Conservation (phyloP, 2,113 vertebrate genomes). For the Macrotus californicus region DNA sequence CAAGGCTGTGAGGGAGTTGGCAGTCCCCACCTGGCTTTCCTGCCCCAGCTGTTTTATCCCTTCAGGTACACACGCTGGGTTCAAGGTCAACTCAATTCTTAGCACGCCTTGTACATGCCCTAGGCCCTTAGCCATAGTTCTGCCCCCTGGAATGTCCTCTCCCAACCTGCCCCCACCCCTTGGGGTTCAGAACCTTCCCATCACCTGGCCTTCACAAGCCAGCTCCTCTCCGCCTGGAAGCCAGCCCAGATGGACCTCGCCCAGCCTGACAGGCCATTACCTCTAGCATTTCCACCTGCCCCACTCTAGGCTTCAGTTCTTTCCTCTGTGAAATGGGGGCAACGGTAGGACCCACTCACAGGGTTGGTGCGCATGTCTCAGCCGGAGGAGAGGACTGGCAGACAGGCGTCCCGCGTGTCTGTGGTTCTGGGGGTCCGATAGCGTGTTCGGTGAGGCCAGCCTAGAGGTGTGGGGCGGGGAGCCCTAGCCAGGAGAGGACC, state of each 20-base stretch:
- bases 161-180: background rate
- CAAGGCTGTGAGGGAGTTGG: background rate
- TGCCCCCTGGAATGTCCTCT: background rate
- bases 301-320: background rate
- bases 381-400: background rate
- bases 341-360: background rate
- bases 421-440: background rate
- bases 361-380: background rate
- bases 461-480: background rate
- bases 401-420: background rate
- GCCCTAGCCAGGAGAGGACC: background rate
- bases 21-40: background rate
- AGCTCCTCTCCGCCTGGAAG: background rate
- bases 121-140: too few relatives aligned
- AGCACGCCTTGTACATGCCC: background rate
- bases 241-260: background rate
- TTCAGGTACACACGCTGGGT: background rate
- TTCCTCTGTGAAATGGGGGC: background rate
- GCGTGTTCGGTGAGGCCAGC: background rate
- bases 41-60: background rate
- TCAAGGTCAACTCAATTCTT: background rate
- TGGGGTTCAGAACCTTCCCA: background rate
- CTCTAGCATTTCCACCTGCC: background rate
- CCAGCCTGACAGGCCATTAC: fast-evolving
- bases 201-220: background rate